Conservation (phyloP, 2,888 invertebrate genomes). For the Lamellibrachia columna region DNA sequence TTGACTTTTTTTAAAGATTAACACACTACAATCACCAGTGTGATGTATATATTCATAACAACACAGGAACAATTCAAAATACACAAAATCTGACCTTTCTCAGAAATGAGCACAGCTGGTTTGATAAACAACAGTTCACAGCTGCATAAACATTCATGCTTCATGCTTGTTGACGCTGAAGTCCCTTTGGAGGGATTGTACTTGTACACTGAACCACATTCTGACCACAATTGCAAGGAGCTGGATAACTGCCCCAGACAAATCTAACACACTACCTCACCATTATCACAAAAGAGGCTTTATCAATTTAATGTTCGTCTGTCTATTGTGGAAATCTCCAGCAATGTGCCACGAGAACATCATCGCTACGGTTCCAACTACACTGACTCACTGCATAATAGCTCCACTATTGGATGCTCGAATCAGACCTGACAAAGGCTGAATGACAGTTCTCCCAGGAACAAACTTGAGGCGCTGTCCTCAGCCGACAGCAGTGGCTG, state of each 20-base stretch:
- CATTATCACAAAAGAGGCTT: background rate
- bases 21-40: no score
- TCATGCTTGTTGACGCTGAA: background rate
- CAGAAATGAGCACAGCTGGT: background rate
- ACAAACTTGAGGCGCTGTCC: background rate
- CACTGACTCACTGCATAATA: background rate
- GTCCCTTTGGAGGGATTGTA: background rate
- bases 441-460: background rate
- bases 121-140: background rate
- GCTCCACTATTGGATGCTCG: background rate
- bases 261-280: background rate
- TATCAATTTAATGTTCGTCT: background rate
- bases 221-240: background rate
- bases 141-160: background rate
- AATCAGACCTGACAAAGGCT: background rate
- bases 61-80: background rate
- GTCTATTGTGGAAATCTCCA: no score
- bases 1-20: no score
- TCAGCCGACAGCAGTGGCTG: background rate
- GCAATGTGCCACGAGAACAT: background rate
- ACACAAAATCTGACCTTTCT: background rate
- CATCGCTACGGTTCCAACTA: background rate
- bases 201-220: background rate
- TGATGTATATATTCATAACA: background rate
- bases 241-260: background rate